Evolutionary conservation across 1,140 invertebrate genomes (phyloP).

Genomic region (Coptotermes formosanus): DNA sequence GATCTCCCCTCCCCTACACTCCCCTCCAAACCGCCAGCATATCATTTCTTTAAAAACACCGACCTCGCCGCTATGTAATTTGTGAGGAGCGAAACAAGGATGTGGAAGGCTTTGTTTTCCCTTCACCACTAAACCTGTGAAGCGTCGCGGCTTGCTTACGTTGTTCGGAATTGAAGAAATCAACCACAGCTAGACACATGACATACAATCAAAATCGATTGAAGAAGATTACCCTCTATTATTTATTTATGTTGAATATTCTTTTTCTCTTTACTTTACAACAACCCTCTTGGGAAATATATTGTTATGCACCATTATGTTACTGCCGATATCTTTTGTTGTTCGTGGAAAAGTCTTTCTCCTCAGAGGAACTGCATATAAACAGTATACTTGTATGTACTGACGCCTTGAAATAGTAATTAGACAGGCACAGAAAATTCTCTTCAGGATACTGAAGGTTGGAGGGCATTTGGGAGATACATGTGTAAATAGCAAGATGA

Average conservation of each 20-base stretch:
- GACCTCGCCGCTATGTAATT: conserved; percentile 8
- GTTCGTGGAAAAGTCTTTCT: background rate
- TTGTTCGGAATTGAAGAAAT: conserved; percentile 1
- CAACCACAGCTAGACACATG: background rate
- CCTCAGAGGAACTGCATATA: no score
- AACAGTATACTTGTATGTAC: no score
- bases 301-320: background rate
- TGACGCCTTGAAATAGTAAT: no score
- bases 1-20: background rate
- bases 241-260: background rate
- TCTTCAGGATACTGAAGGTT: no score
- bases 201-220: conserved; percentile 5
- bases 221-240: background rate
- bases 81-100: conserved; percentile 3
- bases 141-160: background rate
- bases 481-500: no score
- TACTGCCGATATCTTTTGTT: background rate
- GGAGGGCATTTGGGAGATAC: no score
- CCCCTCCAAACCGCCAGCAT: background rate
- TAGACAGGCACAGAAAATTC: no score
- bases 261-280: background rate
- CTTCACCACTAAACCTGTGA: background rate
- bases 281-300: background rate
- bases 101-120: background rate
- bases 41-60: background rate